Evolutionary conservation across 2,797 vertebrate species (phyloP).

Genomic region (Pseudochirops corinnae): DNA sequence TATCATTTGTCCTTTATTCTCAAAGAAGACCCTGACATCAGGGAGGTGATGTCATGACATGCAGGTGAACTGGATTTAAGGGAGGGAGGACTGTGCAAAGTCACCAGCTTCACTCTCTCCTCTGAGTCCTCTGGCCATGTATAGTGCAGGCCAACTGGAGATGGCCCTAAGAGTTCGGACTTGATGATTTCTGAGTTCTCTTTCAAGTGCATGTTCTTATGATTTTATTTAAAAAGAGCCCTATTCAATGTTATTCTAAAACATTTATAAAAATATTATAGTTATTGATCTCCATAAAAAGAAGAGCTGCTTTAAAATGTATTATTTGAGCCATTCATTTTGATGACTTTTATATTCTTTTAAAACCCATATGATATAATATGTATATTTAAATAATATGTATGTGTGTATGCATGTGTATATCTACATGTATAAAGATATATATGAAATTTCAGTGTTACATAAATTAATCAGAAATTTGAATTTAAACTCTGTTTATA

Average conservation of each 20-base stretch:
- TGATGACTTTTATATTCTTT: background rate
- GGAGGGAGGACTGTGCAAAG: too few relatives aligned
- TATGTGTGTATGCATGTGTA: background rate
- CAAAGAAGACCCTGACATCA: too few relatives aligned
- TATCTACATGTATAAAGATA: background rate
- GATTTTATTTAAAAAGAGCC: background rate
- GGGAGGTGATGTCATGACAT: too few relatives aligned
- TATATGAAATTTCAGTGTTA: slow-evolving; percentile 23
- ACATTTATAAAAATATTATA: background rate
- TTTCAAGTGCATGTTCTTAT: background rate
- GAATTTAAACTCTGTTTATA: slow-evolving; percentile 71
- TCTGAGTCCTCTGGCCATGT: too few relatives aligned
- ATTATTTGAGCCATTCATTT: background rate
- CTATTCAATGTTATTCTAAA: background rate
- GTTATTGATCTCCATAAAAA: background rate
- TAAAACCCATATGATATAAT: background rate
- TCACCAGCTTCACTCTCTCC: too few relatives aligned
- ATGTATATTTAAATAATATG: background rate
- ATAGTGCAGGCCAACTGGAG: too few relatives aligned
- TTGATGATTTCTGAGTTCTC: background rate
- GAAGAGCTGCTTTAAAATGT: background rate
- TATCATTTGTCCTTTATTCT: too few relatives aligned
- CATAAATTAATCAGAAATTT: slow-evolving; percentile 54
- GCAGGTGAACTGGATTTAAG: too few relatives aligned
- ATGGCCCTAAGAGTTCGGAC: background rate